Conservation (phyloP, 2,113 vertebrate genomes). For the Cyphomyrus discorhynchus region DNA sequence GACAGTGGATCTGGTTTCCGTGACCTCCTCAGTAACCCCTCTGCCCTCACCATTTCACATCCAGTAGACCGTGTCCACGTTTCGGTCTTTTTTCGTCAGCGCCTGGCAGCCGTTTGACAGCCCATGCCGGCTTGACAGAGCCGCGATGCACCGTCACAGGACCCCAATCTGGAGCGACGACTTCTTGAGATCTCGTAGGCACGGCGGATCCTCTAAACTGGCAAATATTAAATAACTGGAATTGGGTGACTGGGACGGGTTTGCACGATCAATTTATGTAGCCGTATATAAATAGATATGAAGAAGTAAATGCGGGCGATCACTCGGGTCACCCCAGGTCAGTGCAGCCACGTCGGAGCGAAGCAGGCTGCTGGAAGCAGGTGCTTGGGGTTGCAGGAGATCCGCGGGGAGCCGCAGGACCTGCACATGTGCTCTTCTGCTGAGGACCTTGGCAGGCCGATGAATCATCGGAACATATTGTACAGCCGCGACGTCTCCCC, state of each 20-base stretch:
- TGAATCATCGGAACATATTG: slow-evolving; percentile 11
- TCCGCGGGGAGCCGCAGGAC: background rate
- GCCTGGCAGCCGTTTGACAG: background rate
- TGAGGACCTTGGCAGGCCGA: background rate
- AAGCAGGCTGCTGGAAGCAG: background rate
- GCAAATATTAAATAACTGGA: background rate
- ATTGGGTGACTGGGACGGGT: background rate
- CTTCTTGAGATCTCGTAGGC: background rate
- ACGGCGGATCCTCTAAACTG: too few species aligned
- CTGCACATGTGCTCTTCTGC: background rate
- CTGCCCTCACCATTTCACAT: background rate
- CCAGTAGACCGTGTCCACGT: background rate
- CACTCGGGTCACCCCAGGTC: background rate
- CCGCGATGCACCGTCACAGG: background rate
- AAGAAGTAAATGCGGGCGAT: background rate
- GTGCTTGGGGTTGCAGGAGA: background rate
- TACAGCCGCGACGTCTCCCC: background rate
- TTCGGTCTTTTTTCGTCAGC: background rate
- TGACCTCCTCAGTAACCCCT: background rate
- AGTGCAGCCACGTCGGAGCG: background rate
- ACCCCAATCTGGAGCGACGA: background rate
- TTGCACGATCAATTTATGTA: background rate
- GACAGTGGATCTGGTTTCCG: background rate
- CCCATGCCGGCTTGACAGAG: background rate
- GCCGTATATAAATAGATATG: background rate